Evolutionary conservation across 2,797 vertebrate genomes (phyloP), one percentile per base, ranked within the genome.

Genomic region (Lagocephalus sceleratus): DNA sequence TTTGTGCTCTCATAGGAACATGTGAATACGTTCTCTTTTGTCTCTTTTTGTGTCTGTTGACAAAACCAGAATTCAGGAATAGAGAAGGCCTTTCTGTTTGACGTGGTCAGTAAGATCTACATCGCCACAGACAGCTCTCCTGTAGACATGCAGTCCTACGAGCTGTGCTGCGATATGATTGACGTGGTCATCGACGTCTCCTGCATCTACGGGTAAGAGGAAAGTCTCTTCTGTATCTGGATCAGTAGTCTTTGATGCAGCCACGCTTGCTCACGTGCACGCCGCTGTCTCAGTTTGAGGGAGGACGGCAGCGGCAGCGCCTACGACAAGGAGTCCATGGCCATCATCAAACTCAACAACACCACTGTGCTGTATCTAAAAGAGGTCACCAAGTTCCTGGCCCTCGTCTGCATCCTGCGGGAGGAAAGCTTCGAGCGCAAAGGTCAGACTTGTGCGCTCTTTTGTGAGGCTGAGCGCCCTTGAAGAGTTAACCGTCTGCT

Each of bases 81-180:
- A 60, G 97, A 99, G 87, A 99, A 99, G 81, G 97, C 97, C 71
- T 99, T 99, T 75, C 90, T 99, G 82, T 99, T 99, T 45, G 97
- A 99, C n/a, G 97, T 99, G 70, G 96, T 99, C 91, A 99, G 97
- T 89, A 99, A 99, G 91, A 99, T 99, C 91, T 99, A 99, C 92
- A 99, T 99, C 17, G 97, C 97, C 75, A 99, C 97, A 52, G 97
- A 99, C 91, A 99, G 96, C 76, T 98, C 96, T 25, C 97, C 97
- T 6, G 97, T 99, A 63, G 97, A 99, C 89, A 99, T 99, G 97
- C 97, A 99, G 85, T 98, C 97, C 0, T 99, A 99, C 0, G 97
- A 99, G 60, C 84, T 99, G 75, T 99, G 97, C 89, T 99, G 97
- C 52, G 97, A 99, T 77, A 99, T 99, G 97, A 99, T 99, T 47